phyloP scores from a whole-genome alignment of 35 echinoderm and acorn worm genomes.

The Antedon bifida region DNA sequence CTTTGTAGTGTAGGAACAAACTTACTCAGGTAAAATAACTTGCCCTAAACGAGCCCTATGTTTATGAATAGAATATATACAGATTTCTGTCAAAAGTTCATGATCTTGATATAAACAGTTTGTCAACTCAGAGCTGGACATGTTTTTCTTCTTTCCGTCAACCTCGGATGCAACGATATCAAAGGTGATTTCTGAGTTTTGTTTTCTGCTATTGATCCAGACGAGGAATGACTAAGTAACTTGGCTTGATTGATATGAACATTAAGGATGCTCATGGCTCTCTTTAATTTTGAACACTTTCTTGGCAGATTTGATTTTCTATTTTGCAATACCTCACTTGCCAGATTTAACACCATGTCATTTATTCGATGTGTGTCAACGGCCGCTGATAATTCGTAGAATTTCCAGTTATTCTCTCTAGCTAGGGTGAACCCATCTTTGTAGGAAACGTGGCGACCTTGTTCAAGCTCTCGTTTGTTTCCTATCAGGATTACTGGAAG shows the following conservation, averaged over 20 bases:
- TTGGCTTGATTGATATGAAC: neutral
- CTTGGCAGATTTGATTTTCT: neutral
- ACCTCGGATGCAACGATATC: neutral
- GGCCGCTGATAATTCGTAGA: constrained; percentile 71
- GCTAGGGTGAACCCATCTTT: constrained; percentile 81
- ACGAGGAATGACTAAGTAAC: neutral
- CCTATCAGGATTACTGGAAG: constrained; percentile 72
- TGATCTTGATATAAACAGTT: too few relatives aligned
- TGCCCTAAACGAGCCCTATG: too few relatives aligned
- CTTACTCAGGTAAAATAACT: too few relatives aligned
- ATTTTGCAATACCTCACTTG: neutral
- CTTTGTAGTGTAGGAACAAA: too few relatives aligned
- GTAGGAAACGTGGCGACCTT: constrained; percentile 51
- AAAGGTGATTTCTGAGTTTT: neutral
- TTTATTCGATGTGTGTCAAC: constrained; percentile 67
- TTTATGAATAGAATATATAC: too few relatives aligned
- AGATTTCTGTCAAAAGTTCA: too few relatives aligned
- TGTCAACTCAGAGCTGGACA: too few relatives aligned
- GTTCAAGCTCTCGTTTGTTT: constrained; percentile 82
- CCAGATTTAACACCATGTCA: constrained; percentile 5
- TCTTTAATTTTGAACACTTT: neutral
- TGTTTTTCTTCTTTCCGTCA: neutral
- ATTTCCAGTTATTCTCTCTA: constrained; percentile 55
- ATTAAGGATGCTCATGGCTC: neutral
- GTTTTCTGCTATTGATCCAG: neutral